These are phyloP conservation scores for Campoletis sonorensis DNA, from an alignment of 1,140 invertebrate species.

Conservation along the genomic window DNA sequence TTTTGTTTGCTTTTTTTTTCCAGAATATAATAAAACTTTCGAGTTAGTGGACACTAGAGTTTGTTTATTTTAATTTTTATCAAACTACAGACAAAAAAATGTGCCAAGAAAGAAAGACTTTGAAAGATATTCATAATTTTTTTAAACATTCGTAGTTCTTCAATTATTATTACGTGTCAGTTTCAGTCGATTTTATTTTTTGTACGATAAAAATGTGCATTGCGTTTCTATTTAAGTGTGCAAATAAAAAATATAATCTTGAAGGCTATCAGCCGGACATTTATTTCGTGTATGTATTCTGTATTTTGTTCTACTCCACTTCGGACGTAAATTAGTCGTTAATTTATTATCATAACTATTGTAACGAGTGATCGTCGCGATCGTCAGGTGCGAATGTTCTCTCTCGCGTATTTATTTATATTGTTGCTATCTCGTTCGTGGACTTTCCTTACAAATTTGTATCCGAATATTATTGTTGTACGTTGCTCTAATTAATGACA, in stretches of 20 bases:
- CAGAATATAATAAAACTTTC: too few relatives aligned
- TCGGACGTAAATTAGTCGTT: conserved; percentile 12
- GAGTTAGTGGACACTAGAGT: too few relatives aligned
- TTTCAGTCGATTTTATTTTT: background rate
- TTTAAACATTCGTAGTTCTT: too few relatives aligned
- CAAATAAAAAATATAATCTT: conserved; percentile 17
- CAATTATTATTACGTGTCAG: background rate
- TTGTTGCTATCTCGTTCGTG: background rate
- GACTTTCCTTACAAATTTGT: background rate
- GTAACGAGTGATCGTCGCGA: background rate
- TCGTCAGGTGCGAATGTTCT: background rate
- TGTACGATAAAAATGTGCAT: conserved; percentile 6
- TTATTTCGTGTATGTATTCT: background rate
- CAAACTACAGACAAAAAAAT: too few relatives aligned
- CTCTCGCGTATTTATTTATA: background rate
- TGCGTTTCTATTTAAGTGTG: background rate
- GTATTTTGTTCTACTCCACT: background rate
- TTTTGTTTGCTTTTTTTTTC: too few relatives aligned
- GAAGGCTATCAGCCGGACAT: background rate
- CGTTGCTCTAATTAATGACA: background rate
- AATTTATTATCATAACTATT: conserved; percentile 23
- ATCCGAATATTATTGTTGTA: background rate
- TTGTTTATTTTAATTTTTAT: too few relatives aligned
- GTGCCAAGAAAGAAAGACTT: too few relatives aligned
- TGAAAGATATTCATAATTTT: too few relatives aligned